Evolutionary conservation across 2,113 vertebrate genomes (phyloP).

Genomic region (Oryzias celebensis): DNA sequence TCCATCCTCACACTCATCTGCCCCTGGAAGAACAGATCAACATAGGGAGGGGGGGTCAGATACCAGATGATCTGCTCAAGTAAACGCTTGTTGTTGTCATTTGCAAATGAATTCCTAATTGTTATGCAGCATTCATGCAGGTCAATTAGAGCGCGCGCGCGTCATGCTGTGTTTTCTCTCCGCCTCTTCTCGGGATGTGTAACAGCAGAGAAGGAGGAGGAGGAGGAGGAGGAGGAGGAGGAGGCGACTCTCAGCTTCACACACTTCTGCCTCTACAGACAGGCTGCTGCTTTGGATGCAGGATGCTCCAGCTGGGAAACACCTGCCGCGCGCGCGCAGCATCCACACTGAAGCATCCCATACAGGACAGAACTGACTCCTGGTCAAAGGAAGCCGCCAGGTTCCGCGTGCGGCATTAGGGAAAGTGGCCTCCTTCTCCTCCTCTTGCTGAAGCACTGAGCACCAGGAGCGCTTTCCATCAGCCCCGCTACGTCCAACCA

Average conservation of each 20-base stretch:
- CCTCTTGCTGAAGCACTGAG: not conserved
- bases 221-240: not conserved
- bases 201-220: not conserved
- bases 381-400: not conserved
- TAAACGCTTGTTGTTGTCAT: conserved; percentile 49
- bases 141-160: conserved; percentile 57
- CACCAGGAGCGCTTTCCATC: conserved; percentile 25
- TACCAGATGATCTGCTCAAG: conserved; percentile 43
- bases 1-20: conserved; percentile 87
- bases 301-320: conserved; percentile 56
- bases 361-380: not conserved
- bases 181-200: conserved; percentile 20
- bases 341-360: not conserved
- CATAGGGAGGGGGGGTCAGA: conserved; percentile 2
- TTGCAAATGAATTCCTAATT: conserved; percentile 75
- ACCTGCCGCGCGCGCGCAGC: conserved; percentile 7
- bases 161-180: conserved; percentile 26
- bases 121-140: conserved; percentile 66
- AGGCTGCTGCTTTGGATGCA: conserved; percentile 36
- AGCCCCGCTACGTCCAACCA: conserved; percentile 15
- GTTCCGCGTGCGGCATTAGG: rapidly evolving
- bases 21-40: conserved; percentile 54
- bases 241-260: conserved; percentile 15
- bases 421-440: not conserved
- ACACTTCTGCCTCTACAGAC: conserved; percentile 12